Evolutionary conservation across 2,113 vertebrate genomes (phyloP).

Genomic region (Argyrosomus japonicus): DNA sequence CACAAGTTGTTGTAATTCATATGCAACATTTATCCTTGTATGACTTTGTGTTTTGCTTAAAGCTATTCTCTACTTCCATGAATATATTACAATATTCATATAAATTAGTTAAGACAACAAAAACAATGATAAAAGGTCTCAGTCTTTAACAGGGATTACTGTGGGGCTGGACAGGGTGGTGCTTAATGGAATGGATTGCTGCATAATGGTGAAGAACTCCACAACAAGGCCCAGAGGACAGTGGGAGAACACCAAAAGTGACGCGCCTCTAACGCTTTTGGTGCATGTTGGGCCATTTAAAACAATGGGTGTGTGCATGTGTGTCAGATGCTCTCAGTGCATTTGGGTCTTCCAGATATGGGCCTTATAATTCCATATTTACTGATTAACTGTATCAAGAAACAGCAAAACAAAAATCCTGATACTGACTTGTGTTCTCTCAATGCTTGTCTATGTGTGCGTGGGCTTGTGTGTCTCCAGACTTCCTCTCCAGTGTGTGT

Average conservation of each 20-base stretch:
- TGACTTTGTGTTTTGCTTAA: not conserved
- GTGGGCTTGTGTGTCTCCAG: constrained; percentile 59
- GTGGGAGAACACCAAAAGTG: constrained; percentile 2
- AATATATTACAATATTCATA: not conserved
- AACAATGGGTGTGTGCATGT: no score
- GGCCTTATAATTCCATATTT: constrained; percentile 40
- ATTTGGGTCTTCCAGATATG: constrained; percentile 19
- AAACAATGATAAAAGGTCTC: constrained; percentile 40
- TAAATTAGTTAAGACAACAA: constrained; percentile 2
- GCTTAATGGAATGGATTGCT: constrained; percentile 73
- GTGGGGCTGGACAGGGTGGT: constrained; percentile 48
- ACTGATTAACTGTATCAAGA: constrained; percentile 33
- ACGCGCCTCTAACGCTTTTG: no score
- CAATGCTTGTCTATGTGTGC: constrained; percentile 31
- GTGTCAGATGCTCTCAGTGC: no score
- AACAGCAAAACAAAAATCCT: constrained; percentile 40
- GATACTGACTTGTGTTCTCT: constrained; percentile 30
- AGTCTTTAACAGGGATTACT: constrained; percentile 57
- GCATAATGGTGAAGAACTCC: constrained; percentile 44
- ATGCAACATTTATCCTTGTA: not conserved
- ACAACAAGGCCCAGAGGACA: constrained; percentile 7
- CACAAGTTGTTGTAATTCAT: not conserved
- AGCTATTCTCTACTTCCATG: not conserved
- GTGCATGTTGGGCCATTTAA: no score
- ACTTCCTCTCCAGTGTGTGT: constrained; percentile 73